A percentile compares a stretch with the other conserved stretches of the same genome.
phyloP scores from a whole-genome alignment of 2,113 vertebrate genomes.

The Coreoperca whiteheadi region DNA sequence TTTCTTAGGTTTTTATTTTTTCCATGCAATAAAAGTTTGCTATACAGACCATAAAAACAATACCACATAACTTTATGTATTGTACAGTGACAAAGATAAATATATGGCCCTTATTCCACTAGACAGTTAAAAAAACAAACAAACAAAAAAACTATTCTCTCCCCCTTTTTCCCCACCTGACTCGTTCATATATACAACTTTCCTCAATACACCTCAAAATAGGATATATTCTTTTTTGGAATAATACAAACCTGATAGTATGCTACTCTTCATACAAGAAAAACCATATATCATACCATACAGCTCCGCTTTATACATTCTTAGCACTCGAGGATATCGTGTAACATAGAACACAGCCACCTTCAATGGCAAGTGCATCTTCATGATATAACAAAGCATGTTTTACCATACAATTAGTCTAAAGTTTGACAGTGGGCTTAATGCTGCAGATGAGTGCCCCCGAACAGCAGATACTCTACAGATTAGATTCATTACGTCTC shows the following conservation, averaged over 20 bases:
- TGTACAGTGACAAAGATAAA: slow-evolving; percentile 49
- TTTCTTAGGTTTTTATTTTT: slow-evolving; percentile 52
- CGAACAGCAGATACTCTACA: not conserved
- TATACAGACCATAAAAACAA: slow-evolving; percentile 39
- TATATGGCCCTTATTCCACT: slow-evolving; percentile 25
- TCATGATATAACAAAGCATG: not conserved
- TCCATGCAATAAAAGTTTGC: slow-evolving; percentile 30
- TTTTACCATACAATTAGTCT: not conserved
- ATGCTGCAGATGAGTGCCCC: not conserved
- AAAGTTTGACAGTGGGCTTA: not conserved
- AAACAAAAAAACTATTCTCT: not conserved
- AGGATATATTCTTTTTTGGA: slow-evolving; percentile 29
- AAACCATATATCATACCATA: not conserved
- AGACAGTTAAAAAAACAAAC: not conserved
- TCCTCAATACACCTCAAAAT: slow-evolving; percentile 33
- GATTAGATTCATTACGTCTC: not conserved
- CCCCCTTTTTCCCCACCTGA: not conserved
- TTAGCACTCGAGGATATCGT: not conserved
- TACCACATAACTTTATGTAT: slow-evolving; percentile 10
- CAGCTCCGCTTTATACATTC: not conserved
- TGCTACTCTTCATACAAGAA: not conserved
- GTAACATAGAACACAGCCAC: not conserved
- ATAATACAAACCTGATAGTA: not conserved
- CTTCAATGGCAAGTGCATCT: slow-evolving; percentile 17
- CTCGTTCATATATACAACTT: slow-evolving; percentile 21